phyloP scores from a whole-genome alignment of 2,888 invertebrate genomes.

The Callyntrura guangdongensis region DNA sequence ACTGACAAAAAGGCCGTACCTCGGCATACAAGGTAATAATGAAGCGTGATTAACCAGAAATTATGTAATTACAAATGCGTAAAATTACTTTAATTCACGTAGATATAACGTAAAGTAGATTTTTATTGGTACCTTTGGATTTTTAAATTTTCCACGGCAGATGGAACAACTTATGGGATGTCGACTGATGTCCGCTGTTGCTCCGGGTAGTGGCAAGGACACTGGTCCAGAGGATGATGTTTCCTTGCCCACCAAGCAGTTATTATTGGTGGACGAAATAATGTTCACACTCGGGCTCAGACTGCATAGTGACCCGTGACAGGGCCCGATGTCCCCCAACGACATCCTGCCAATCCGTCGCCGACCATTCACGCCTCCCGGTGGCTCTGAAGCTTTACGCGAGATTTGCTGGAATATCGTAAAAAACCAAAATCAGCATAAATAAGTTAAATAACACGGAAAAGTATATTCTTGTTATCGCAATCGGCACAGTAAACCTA shows the following conservation, averaged over 20 bases:
- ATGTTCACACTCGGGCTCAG: constrained; percentile 75
- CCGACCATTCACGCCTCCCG: constrained; percentile 77
- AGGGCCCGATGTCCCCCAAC: constrained; percentile 77
- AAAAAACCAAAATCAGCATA: neutral
- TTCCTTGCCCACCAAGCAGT: constrained; percentile 71
- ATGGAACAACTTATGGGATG: constrained; percentile 84
- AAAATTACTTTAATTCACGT: too few species aligned
- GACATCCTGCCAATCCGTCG: constrained; percentile 77
- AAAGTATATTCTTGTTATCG: neutral
- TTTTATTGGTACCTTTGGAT: constrained; percentile 81
- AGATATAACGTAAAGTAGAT: too few species aligned
- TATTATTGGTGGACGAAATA: constrained; percentile 70
- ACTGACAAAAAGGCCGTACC: too few species aligned
- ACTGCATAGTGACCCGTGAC: constrained; percentile 75
- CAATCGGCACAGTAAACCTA: neutral
- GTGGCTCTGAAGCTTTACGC: constrained; percentile 74
- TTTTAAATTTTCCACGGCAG: constrained; percentile 83
- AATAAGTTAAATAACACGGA: neutral
- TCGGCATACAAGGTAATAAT: too few species aligned
- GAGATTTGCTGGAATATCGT: constrained; percentile 72
- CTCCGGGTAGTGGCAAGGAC: constrained; percentile 70
- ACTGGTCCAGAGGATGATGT: constrained; percentile 69
- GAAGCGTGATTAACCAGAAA: too few species aligned
- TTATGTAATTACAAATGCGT: too few species aligned
- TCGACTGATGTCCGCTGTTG: constrained; percentile 73